These are phyloP conservation scores for Stictonetta naevosa DNA, from an alignment of 2,113 vertebrate species.

Conservation along the genomic window DNA sequence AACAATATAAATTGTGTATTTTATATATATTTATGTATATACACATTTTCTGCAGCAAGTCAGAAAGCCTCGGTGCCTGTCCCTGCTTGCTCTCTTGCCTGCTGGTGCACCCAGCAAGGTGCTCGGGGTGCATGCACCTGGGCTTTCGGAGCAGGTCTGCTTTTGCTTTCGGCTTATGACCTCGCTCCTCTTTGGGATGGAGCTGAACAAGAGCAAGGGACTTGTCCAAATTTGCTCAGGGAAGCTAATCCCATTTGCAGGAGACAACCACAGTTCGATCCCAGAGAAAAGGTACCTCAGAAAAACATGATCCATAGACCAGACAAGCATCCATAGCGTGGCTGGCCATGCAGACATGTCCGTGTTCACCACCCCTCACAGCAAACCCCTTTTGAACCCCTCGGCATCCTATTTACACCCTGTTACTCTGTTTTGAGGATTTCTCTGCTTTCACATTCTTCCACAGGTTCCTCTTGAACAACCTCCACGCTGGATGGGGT, in stretches of 20 bases:
- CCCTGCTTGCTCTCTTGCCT: neutral
- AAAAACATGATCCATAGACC: neutral
- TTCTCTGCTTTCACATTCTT: neutral
- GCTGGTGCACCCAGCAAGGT: no score
- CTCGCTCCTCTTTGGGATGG: neutral
- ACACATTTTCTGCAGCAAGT: neutral
- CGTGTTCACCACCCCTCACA: accelerated
- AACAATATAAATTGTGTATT: no score
- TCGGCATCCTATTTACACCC: accelerated
- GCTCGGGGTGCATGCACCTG: no score
- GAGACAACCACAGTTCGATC: neutral
- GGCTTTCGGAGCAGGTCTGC: neutral
- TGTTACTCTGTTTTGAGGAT: neutral
- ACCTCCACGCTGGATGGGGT: neutral
- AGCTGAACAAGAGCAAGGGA: accelerated
- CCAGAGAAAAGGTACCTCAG: neutral
- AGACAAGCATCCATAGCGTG: neutral
- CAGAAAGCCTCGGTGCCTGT: neutral
- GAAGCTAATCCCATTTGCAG: accelerated
- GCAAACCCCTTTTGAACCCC: neutral
- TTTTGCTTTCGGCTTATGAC: neutral
- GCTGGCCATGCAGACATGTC: accelerated
- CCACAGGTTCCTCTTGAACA: neutral
- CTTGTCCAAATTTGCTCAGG: neutral
- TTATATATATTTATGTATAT: no score